Percentiles rank a stretch among this genome's conserved stretches.
Evolutionary conservation across 2,888 invertebrate genomes (phyloP).

Genomic region (Agapostemon virescens): DNA sequence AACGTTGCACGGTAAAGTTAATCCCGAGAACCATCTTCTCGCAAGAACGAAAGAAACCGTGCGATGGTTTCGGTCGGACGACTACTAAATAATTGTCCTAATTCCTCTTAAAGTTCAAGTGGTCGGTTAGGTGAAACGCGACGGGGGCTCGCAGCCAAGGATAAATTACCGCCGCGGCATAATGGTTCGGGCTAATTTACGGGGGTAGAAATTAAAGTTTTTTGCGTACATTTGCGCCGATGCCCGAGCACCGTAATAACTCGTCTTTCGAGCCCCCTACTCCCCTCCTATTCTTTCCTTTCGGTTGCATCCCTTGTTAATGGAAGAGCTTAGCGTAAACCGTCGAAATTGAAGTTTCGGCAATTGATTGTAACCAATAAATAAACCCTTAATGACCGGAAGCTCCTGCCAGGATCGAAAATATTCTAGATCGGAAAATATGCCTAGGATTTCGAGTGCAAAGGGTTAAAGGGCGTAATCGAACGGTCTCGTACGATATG

Average conservation of each 20-base stretch:
- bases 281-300: neutral
- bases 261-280: slow-evolving; percentile 24
- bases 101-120: slow-evolving; percentile 41
- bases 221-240: slow-evolving; percentile 53
- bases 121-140: slow-evolving; percentile 17
- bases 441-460: no score
- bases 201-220: slow-evolving; percentile 67
- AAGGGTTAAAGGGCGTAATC: no score
- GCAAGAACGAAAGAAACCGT: neutral
- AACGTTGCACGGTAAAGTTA: no score
- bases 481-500: no score
- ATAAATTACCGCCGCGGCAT: slow-evolving; percentile 54
- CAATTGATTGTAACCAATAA: neutral
- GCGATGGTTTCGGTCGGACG: slow-evolving; percentile 25
- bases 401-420: no score
- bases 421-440: no score
- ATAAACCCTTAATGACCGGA: no score
- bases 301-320: neutral
- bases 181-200: slow-evolving; percentile 68
- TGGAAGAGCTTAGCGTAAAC: neutral
- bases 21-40: neutral
- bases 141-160: slow-evolving; percentile 21
- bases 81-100: slow-evolving; percentile 56
- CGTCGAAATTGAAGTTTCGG: neutral
- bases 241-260: slow-evolving; percentile 57